Evolutionary conservation across 1,140 invertebrate genomes (phyloP).

Genomic region (Pteromalus puparum): DNA sequence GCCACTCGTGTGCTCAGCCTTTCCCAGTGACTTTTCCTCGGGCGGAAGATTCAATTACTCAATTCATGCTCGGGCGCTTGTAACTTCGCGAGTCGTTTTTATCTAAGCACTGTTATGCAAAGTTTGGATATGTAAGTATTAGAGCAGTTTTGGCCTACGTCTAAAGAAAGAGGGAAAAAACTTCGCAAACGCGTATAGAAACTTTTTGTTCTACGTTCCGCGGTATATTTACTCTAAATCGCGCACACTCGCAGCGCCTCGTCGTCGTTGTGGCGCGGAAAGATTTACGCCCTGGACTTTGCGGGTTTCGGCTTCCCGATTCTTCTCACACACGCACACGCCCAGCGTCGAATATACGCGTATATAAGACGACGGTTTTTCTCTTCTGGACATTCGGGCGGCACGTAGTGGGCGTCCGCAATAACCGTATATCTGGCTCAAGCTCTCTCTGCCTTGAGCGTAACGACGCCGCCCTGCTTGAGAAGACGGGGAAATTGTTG

Average conservation of each 20-base stretch:
- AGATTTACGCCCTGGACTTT: slow-evolving; percentile 6
- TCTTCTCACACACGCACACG: not conserved
- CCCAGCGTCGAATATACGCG: too few relatives aligned
- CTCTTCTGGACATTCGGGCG: not conserved
- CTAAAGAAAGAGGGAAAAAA: too few relatives aligned
- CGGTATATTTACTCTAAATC: not conserved
- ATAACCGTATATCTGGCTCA: not conserved
- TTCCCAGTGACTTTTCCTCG: not conserved
- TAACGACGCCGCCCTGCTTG: not conserved
- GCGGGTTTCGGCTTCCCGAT: not conserved
- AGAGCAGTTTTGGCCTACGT: too few relatives aligned
- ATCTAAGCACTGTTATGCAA: not conserved
- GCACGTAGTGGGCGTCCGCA: not conserved
- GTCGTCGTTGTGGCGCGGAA: not conserved
- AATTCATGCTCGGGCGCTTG: not conserved
- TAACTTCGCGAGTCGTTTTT: not conserved
- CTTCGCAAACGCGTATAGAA: too few relatives aligned
- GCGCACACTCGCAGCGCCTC: too few relatives aligned
- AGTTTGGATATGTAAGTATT: too few relatives aligned
- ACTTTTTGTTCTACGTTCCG: not conserved
- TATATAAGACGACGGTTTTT: not conserved
- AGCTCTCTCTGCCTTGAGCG: not conserved
- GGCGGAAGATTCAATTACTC: slow-evolving; percentile 10
- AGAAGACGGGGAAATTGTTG: too few relatives aligned
- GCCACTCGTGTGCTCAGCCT: not conserved